Base-by-base conservation (phyloP, 2,113 vertebrate genomes). In the Syrrhaptes paradoxus region DNA sequence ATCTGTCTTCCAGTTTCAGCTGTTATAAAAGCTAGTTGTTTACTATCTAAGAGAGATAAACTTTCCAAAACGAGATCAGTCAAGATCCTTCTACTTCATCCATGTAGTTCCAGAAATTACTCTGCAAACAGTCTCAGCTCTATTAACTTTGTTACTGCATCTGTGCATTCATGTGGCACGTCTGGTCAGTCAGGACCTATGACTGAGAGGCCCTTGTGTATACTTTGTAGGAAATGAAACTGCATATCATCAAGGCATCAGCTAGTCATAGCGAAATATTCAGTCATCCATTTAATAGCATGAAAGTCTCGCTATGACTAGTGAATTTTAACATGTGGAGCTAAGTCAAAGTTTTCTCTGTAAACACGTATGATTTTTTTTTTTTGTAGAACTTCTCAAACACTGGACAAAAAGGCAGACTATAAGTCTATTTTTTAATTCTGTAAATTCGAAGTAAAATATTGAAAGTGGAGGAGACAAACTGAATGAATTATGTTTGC, bases 201-300 rank as follows among this genome's bases (percentile, higher is more conserved):
- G 36, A 19, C 62, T 85, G 77, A 93, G 54, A 83, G 51, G 65
- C 87, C 46, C n/a, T 48, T 58, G 41, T 43, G 11, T 87, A 59
- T 43, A 49, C 24, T 68, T 71, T 1, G 4, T 62, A 79, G 71
- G 71, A 96, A 93, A 94, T 79, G 51, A 90, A 96, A 83, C 18
- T 66, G 31, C n/a, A 24, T 91, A 74, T 71, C 70, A 65, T 62
- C 77, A 85, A 93, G 31, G 46, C 41, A 93, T 91, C 85, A 93
- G 21, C 49, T 58, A 76, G 49, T 19, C 41, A 87, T 72, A 96
- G 46, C 0, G 3, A 87, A 94, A 80, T 19, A 89, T 57, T 87
- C 84, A 91, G 36, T 85, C 81, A 93, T 62, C 74, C 81, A 62
- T 94, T 96, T 91, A 93, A 91, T 89, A 85, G 45, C 36, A 72